Base-by-base conservation (phyloP, 2,888 invertebrate genomes). In the Synanthedon tipuliformis region DNA sequence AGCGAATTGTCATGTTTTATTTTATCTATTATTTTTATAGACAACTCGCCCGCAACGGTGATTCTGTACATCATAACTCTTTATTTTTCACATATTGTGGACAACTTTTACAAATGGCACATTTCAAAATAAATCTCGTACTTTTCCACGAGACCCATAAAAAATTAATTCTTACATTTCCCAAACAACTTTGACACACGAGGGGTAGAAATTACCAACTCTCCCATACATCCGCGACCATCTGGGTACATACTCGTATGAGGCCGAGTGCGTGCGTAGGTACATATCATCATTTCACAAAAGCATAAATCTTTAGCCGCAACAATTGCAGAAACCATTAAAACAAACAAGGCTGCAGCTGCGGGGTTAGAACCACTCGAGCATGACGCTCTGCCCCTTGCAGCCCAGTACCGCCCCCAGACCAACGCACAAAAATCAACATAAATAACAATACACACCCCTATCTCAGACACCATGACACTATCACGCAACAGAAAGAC, bases 401-500 rank as follows among this genome's bases (percentile, higher is more conserved):
- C 71, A 23, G 78, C 85, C 73, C 65, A 55, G 71, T 71, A 23
- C 78, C 85, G 83, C 83, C 86, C 84, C 79, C 77, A 69, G 62
- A 73, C 68, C 69, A 73, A 72, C 72, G 80, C 77, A 81, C 82
- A 80, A 79, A 83, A 86, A 84, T 84, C 85, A 86, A 83, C 86
- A 86, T 87, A 85, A 85, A 85, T 86, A 87, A 86, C 85, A 83
- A 83, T 82, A 81, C 81, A 85, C 85, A 86, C 86, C 87, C 87
- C 86, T 82, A 85, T 84, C 82, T 81, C 77, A 79, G 71, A 81
- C 78, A 82, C 80, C 73, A 74, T 75, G 73, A 79, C 77, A 75
- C 52, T 62, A 48, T 12, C 50, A 40, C 50, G 51, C 53, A 54
- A 58, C 62, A 57, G 53, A 15, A 12, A 56, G 60, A 55, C 13